Percentiles rank a stretch among this genome's conserved stretches.
Evolutionary conservation across 2,113 vertebrate species (phyloP).

Genomic region (Micronycteris hirsuta): DNA sequence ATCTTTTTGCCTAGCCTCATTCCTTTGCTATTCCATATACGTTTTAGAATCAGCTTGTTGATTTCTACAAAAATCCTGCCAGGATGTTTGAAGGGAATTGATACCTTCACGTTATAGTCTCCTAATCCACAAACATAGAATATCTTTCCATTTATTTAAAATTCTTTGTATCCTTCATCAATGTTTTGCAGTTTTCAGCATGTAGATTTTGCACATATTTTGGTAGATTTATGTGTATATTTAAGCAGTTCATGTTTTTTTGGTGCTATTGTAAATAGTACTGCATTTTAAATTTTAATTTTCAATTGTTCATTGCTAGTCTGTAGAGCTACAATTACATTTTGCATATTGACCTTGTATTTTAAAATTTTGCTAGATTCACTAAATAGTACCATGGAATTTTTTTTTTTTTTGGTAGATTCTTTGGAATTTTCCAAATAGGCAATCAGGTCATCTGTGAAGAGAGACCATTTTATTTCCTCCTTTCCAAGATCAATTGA

Average conservation of each 20-base stretch:
- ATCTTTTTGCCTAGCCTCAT: not conserved
- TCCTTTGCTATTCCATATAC: not conserved
- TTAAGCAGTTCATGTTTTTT: not conserved
- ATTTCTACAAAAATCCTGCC: not conserved
- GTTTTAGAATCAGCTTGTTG: not conserved
- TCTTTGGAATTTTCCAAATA: conserved; percentile 1
- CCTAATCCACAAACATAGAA: not conserved
- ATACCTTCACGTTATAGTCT: not conserved
- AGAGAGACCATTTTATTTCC: not conserved
- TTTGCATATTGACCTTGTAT: not conserved
- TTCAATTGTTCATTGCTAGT: not conserved
- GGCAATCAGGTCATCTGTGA: not conserved
- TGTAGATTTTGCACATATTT: not conserved
- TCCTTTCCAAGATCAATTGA: not conserved
- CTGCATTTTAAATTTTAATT: not conserved
- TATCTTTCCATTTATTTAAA: not conserved
- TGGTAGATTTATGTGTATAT: not conserved
- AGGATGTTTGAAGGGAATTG: not conserved
- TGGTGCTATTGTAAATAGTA: not conserved
- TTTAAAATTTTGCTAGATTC: not conserved
- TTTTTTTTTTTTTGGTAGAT: not conserved
- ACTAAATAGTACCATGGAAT: not conserved
- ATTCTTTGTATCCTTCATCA: not conserved
- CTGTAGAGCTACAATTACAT: not conserved
- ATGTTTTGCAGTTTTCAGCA: not conserved